Evolutionary conservation across 2,888 invertebrate species (phyloP), one percentile per base, ranked within the genome.

Genomic region (Dinocampus coccinellae): DNA sequence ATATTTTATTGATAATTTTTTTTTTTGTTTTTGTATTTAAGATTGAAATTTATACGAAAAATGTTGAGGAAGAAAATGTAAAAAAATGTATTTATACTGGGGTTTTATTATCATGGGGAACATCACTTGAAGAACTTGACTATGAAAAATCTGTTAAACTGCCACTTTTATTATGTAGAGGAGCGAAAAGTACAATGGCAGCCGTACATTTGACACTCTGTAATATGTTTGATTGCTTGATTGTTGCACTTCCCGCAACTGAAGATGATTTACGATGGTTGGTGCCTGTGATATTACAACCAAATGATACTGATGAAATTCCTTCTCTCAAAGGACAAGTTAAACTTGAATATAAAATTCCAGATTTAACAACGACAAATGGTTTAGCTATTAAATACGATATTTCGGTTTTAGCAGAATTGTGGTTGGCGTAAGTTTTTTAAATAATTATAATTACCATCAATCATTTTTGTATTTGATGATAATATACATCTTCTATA

Each of bases 211-310:
- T 69, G n/a, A 77, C 79, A 4, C 70, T 88, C 33, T 64, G 73
- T 26, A 80, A 76, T 24, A 83, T 86, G 81, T 88, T 88, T 73
- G 87, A 87, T 69, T 87, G 87, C 34, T 77, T 78, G 33, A 74
- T 87, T 33, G 75, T 83, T 26, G 47, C 78, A 6, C 53, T 87
- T 36, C 72, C 81, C 3, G 75, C 79, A 1, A 79, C 70, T 4
- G 77, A 82, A 9, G 80, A 83, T 26, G 87, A 87, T 73, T 80
- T 87, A 0, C 75, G 76, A 47, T 88, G 87, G 87, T 73, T 88
- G 4, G 16, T 83, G 3, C 78, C 83, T 1, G 83, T 87, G 57
- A 34, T 82, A 34, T 68, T 86, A 11, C 76, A 68, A 73, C 76
- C 80, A n/a, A 70, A 11, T 3, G 73, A 74, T 3, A 57, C 69